These are phyloP conservation scores for Psylliodes chrysocephalus DNA, from an alignment of 2,888 invertebrate genomes.

Conservation along the genomic window DNA sequence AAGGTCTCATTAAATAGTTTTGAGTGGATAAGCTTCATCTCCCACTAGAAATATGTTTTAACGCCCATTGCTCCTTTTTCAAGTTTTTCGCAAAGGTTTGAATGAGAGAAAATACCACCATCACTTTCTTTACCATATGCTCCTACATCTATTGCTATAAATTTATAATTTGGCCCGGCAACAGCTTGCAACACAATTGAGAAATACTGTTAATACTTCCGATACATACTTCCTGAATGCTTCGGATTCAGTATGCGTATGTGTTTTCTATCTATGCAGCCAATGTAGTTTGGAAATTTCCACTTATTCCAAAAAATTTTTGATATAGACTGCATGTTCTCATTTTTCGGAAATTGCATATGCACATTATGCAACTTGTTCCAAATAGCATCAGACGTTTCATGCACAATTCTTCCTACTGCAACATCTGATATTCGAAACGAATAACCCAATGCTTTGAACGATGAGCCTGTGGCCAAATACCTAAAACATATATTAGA, in stretches of 20 bases:
- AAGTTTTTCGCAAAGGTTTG: constrained; percentile 30
- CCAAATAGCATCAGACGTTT: constrained; percentile 29
- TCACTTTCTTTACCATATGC: constrained; percentile 39
- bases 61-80: constrained; percentile 28
- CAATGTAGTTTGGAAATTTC: constrained; percentile 20
- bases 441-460: constrained; percentile 22
- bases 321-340: constrained; percentile 18
- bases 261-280: background rate
- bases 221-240: constrained; percentile 35
- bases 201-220: constrained; percentile 35
- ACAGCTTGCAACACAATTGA: constrained; percentile 42
- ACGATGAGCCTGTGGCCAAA: constrained; percentile 26
- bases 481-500: constrained; percentile 11
- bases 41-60: constrained; percentile 34
- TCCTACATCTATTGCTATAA: constrained; percentile 40
- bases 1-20: constrained; percentile 43
- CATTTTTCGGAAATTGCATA: constrained; percentile 18
- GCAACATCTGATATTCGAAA: constrained; percentile 21
- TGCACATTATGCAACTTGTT: constrained; percentile 18
- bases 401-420: constrained; percentile 19
- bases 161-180: constrained; percentile 37
- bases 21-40: constrained; percentile 41
- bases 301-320: constrained; percentile 26
- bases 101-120: constrained; percentile 35
- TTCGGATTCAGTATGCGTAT: constrained; percentile 9